phyloP scores from a whole-genome alignment of 2,113 vertebrate species.

The Zapornia atra region DNA sequence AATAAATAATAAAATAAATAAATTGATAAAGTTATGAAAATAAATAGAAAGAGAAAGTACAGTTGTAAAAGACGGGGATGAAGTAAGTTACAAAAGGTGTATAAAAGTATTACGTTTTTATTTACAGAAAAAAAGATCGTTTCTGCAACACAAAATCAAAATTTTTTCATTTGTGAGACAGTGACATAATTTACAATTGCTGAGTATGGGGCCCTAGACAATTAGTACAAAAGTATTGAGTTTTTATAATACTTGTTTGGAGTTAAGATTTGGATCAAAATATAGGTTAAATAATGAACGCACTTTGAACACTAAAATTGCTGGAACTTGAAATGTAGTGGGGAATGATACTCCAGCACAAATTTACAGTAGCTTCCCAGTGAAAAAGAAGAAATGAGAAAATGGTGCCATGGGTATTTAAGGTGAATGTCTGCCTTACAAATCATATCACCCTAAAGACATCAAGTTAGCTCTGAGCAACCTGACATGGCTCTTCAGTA shows the following conservation, averaged over 20 bases:
- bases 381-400: neutral
- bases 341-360: neutral
- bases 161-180: neutral
- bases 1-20: no score
- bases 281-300: no score
- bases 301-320: neutral
- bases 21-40: neutral
- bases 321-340: neutral
- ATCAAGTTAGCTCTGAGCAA: neutral
- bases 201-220: neutral
- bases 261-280: neutral
- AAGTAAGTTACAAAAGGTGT: neutral
- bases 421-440: neutral
- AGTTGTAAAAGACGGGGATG: neutral
- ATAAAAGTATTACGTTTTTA: neutral
- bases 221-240: neutral
- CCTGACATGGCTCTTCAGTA: neutral
- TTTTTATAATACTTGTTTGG: neutral
- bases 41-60: neutral
- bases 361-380: neutral
- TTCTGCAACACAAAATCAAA: neutral
- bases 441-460: neutral
- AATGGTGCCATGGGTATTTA: accelerated
- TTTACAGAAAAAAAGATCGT: neutral
- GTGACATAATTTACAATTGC: neutral